phyloP scores from a whole-genome alignment of 2,113 vertebrate genomes.

The Ammodytes dubius region DNA sequence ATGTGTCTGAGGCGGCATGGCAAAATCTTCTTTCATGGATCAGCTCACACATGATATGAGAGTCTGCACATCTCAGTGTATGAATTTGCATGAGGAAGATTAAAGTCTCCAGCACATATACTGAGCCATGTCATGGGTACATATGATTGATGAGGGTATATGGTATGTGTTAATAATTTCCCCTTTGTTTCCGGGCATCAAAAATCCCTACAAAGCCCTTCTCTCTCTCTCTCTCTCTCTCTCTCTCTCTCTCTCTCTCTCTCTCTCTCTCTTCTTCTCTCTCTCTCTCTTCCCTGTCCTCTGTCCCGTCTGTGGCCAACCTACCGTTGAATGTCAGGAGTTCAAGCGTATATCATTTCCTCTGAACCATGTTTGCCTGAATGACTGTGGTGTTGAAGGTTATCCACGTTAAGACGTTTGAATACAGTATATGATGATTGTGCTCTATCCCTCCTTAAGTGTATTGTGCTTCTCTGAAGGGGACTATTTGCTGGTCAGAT shows the following conservation, averaged over 20 bases:
- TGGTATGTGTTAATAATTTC: constrained; percentile 45
- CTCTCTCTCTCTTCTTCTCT: neutral
- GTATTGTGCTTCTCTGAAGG: neutral
- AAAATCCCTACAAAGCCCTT: constrained; percentile 10
- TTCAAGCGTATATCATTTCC: constrained; percentile 28
- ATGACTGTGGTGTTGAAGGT: constrained; percentile 29
- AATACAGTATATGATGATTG: neutral
- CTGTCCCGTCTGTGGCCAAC: neutral
- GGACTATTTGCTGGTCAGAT: constrained; percentile 15
- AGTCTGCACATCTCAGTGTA: neutral
- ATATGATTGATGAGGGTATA: constrained; percentile 58
- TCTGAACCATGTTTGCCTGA: constrained; percentile 14
- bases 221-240: neutral
- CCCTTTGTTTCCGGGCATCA: constrained; percentile 52
- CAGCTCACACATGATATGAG: constrained; percentile 2
- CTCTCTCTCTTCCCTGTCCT: too few species aligned
- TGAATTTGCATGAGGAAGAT: constrained; percentile 40
- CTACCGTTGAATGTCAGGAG: constrained; percentile 30
- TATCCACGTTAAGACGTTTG: constrained; percentile 14
- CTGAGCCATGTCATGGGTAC: constrained; percentile 13
- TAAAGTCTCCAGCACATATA: constrained; percentile 16
- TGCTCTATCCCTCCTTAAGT: neutral
- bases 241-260: too few species aligned
- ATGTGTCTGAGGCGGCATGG: constrained; percentile 17
- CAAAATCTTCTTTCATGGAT: constrained; percentile 44